Conservation (phyloP, 2,797 vertebrate species). For the Mastacembelus armatus region DNA sequence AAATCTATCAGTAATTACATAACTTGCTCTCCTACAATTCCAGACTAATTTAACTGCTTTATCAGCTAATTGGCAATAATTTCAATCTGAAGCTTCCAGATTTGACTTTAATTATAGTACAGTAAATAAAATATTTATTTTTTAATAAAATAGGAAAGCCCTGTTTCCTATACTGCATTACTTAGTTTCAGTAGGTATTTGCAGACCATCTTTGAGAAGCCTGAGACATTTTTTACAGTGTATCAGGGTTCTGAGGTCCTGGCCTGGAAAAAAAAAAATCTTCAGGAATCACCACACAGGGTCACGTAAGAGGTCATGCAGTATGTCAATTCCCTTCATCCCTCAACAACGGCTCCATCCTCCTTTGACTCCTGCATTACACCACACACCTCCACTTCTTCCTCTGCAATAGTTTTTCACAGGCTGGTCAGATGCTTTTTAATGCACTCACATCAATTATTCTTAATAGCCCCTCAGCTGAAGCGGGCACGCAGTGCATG, state of each 20-base stretch:
- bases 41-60: not conserved
- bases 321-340: constrained; percentile 50
- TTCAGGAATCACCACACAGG: constrained; percentile 56
- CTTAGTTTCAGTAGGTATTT: constrained; percentile 18
- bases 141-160: not conserved
- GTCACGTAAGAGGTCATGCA: constrained; percentile 61
- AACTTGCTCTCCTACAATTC: not conserved
- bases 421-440: constrained; percentile 41
- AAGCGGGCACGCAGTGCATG: not conserved
- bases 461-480: constrained; percentile 16
- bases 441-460: constrained; percentile 26
- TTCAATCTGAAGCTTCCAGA: not conserved
- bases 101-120: not conserved
- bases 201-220: constrained; percentile 9
- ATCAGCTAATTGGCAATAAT: not conserved
- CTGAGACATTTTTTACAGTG: constrained; percentile 18
- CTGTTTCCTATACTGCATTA: not conserved
- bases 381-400: constrained; percentile 33
- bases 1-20: not conserved
- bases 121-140: not conserved
- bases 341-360: constrained; percentile 56
- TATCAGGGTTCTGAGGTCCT: constrained; percentile 31
- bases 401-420: constrained; percentile 25
- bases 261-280: constrained; percentile 42
- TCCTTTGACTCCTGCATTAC: constrained; percentile 51